Evolutionary conservation across 2,113 vertebrate genomes (phyloP).

Genomic region (Diglossa brunneiventris): DNA sequence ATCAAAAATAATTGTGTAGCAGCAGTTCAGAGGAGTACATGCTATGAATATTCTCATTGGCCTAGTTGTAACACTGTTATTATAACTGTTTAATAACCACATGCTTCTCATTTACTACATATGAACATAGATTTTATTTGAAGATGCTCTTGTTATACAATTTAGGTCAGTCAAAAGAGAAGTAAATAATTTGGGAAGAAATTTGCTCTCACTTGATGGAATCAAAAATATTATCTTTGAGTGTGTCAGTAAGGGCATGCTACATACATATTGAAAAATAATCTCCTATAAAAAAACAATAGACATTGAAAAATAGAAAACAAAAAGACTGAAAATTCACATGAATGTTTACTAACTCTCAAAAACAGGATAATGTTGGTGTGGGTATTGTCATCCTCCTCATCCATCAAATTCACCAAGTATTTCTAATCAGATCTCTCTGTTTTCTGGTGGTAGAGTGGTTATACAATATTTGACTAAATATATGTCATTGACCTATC

Average conservation of each 20-base stretch:
- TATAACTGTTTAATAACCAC: background rate
- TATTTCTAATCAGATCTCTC: slow-evolving; percentile 32
- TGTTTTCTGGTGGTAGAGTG: background rate
- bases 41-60: background rate
- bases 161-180: background rate
- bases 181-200: background rate
- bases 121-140: background rate
- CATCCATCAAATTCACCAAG: background rate
- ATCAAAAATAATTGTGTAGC: background rate
- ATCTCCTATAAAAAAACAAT: background rate
- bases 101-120: background rate
- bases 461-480: slow-evolving; percentile 5
- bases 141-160: background rate
- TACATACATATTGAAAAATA: background rate
- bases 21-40: background rate
- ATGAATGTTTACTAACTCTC: background rate
- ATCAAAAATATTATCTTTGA: background rate
- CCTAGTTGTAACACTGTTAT: background rate
- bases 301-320: background rate
- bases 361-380: background rate
- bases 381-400: slow-evolving; percentile 1
- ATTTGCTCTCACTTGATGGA: background rate
- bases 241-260: background rate
- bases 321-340: background rate
- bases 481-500: background rate